Conservation (phyloP, 2,888 invertebrate genomes). For the Salpingus planirostris region DNA sequence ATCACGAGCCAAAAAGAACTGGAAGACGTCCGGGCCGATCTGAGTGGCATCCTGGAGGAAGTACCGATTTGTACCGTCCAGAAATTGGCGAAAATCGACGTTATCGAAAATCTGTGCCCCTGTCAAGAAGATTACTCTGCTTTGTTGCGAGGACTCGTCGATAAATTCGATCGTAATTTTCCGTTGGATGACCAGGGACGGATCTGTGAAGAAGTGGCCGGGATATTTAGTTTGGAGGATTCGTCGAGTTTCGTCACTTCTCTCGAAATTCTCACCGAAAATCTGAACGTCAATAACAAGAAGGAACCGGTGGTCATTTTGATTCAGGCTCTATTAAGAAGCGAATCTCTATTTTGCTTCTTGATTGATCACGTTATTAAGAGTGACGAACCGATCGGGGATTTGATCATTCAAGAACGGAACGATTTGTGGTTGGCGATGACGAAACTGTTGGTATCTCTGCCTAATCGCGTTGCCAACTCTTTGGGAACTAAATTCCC, state of each 20-base stretch:
- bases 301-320: too few relatives aligned
- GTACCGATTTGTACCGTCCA: constrained; percentile 55
- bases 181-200: constrained; percentile 40
- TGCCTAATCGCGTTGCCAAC: constrained; percentile 67
- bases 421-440: too few relatives aligned
- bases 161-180: constrained; percentile 50
- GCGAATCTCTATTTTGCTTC: too few relatives aligned
- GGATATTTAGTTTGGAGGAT: too few relatives aligned
- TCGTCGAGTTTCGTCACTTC: too few relatives aligned
- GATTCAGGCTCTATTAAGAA: too few relatives aligned
- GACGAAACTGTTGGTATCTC: constrained; percentile 55
- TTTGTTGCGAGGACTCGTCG: constrained; percentile 45
- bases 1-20: too few relatives aligned
- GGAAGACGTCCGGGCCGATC: background rate
- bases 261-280: too few relatives aligned
- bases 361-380: constrained; percentile 46
- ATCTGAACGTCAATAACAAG: too few relatives aligned
- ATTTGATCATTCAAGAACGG: too few relatives aligned
- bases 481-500: constrained; percentile 48
- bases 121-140: constrained; percentile 43
- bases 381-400: too few relatives aligned
- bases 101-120: constrained; percentile 27
- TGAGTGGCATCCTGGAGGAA: constrained; percentile 8
- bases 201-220: constrained; percentile 42
- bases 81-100: constrained; percentile 51